Percentiles rank a stretch among this genome's conserved stretches.
These are phyloP conservation scores for Magallana angulata DNA, from an alignment of 1,140 invertebrate genomes.

Conservation along the genomic window DNA sequence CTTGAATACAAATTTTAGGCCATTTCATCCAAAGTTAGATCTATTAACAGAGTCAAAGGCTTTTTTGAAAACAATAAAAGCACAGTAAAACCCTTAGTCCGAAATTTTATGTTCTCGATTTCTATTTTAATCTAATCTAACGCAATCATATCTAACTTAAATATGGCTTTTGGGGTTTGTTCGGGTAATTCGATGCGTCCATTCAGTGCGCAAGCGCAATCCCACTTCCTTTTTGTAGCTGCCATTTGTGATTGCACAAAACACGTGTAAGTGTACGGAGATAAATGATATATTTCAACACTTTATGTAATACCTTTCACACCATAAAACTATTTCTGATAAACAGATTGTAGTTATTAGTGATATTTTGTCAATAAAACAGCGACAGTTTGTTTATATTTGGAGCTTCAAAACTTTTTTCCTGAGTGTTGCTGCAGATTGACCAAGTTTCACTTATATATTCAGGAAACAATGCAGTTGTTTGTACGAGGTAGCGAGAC, in stretches of 20 bases:
- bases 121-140: no score
- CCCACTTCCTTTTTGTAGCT: neutral
- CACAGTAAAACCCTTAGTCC: no score
- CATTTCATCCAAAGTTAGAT: no score
- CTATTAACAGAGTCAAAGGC: no score
- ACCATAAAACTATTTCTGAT: neutral
- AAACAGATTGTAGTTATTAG: neutral
- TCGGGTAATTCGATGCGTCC: no score
- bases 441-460: neutral
- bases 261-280: neutral
- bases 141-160: no score
- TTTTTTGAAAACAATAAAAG: no score
- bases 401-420: neutral
- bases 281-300: neutral
- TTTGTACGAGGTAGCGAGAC: constrained; percentile 83
- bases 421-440: no score
- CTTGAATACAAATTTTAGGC: no score
- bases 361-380: neutral
- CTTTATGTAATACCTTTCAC: neutral
- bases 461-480: constrained; percentile 82
- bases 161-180: no score
- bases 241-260: constrained; percentile 37
- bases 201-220: neutral
- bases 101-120: no score
- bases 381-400: neutral